Conservation (phyloP, 2,888 invertebrate species). For the Suillia variegata region DNA sequence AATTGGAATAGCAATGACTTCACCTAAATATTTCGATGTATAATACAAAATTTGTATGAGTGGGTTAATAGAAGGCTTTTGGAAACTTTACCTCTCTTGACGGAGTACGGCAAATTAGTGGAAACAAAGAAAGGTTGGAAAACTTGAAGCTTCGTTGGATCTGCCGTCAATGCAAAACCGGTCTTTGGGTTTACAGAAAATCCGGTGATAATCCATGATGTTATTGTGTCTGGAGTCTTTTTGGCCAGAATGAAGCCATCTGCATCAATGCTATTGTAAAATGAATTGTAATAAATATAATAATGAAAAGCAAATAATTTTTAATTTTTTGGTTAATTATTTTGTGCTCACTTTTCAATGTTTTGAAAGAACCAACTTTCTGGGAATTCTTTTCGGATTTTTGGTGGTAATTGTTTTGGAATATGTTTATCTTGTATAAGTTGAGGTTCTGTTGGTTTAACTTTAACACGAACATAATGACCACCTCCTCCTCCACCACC, state of each 20-base stretch:
- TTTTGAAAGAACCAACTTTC: slow-evolving; percentile 74
- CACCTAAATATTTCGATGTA: slow-evolving; percentile 59
- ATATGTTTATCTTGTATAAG: slow-evolving; percentile 36
- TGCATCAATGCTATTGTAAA: slow-evolving; percentile 20
- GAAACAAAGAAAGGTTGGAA: slow-evolving; percentile 78
- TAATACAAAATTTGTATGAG: background rate
- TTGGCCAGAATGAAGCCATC: slow-evolving; percentile 61
- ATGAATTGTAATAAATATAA: background rate
- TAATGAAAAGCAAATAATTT: background rate
- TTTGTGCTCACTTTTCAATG: slow-evolving; percentile 30
- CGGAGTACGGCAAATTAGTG: slow-evolving; percentile 75
- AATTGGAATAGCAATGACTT: slow-evolving; percentile 75
- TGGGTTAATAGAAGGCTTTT: no score
- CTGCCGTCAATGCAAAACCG: slow-evolving; percentile 74
- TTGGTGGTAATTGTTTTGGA: slow-evolving; percentile 66
- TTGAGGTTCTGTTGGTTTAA: slow-evolving; percentile 3
- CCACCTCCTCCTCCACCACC: no score
- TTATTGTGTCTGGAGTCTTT: slow-evolving; percentile 75
- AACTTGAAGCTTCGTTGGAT: slow-evolving; percentile 67
- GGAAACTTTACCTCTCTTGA: slow-evolving; percentile 76
- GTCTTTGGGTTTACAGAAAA: slow-evolving; percentile 74
- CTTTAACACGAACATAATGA: no score
- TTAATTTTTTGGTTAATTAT: background rate
- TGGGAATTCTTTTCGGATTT: no score
- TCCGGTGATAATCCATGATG: slow-evolving; percentile 80